Base-by-base conservation (phyloP, 2,888 invertebrate genomes). In the Dermolepida albohirtum region DNA sequence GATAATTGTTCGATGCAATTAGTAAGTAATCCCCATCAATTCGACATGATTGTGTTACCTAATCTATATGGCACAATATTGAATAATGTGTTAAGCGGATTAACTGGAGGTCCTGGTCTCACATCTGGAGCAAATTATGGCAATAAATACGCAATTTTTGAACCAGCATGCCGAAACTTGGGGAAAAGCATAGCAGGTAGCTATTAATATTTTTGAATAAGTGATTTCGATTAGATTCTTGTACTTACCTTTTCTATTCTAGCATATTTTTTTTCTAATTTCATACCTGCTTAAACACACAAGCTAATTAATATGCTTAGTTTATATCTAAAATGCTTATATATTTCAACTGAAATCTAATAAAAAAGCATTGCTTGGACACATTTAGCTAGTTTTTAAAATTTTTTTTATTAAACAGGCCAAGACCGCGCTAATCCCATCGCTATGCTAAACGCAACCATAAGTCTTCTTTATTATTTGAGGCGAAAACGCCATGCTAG, bases 21-120 rank as follows among this genome's bases (percentile, higher is more conserved):
- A 14, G 77, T 81, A 1, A 69, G 71, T 4, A 72, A 77, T 27
- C 82, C 81, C 4, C 59, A 77, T 8, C 70, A 73, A 47, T 82
- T 81, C 59, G 82, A 82, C 65, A 71, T 82, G 4, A 69, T 82
- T 1, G 43, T 82, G 12, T 76, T 77, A 27, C 79, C 82, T 1
- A 82, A 82, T 74, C 71, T 82, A 29, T 81, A 81, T 66, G 82
- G 82, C 11, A 78, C 75, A 52, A 74, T 80, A 14, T 52, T 81
- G 2, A 75, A 77, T 1, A 80, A 79, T 70, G 77, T 80, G 5
- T 70, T 80, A 11, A 78, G 79, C 59, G 82, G 81, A 1, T 59
- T 81, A 39, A 73, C 74, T 0, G 81, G 82, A 17, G 81, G 82
- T 41, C 73, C 79, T 41, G 81, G 79, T 14, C 68, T 81, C 17